Evolutionary conservation across 2,797 vertebrate genomes (phyloP).

Genomic region (Amblyraja radiata): DNA sequence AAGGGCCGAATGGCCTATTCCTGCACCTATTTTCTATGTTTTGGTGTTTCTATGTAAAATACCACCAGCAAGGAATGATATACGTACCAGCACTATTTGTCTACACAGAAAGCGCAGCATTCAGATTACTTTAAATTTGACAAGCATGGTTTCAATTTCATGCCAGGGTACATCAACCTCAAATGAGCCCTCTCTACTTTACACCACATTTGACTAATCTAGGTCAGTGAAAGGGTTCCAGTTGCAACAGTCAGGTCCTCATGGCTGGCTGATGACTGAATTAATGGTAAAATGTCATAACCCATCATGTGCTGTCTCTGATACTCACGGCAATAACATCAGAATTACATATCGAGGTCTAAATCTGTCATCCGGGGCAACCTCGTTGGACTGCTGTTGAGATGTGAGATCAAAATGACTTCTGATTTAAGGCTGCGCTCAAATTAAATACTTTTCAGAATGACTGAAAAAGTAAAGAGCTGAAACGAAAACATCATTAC

Average conservation of each 20-base stretch:
- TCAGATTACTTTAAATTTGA: neutral
- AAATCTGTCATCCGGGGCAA: neutral
- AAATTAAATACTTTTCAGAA: neutral
- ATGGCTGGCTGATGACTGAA: neutral
- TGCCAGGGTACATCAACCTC: neutral
- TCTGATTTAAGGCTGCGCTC: neutral
- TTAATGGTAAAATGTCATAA: slow-evolving; percentile 12
- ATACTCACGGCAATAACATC: neutral
- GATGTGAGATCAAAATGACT: neutral
- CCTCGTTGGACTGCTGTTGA: neutral
- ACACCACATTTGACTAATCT: neutral
- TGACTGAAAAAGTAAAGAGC: neutral
- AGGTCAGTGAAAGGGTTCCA: neutral
- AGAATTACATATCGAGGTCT: neutral
- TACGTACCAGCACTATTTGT: too few species aligned
- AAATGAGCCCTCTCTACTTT: neutral
- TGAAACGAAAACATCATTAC: neutral
- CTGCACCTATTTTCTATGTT: too few species aligned
- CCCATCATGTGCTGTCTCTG: neutral
- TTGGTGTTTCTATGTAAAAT: too few species aligned
- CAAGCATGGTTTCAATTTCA: neutral
- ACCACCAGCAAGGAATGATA: too few species aligned
- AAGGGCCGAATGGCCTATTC: too few species aligned
- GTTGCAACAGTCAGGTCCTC: neutral
- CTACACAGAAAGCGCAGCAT: too few species aligned